Evolutionary conservation across 1,140 invertebrate genomes (phyloP).

Genomic region (Notospermus geniculatus): DNA sequence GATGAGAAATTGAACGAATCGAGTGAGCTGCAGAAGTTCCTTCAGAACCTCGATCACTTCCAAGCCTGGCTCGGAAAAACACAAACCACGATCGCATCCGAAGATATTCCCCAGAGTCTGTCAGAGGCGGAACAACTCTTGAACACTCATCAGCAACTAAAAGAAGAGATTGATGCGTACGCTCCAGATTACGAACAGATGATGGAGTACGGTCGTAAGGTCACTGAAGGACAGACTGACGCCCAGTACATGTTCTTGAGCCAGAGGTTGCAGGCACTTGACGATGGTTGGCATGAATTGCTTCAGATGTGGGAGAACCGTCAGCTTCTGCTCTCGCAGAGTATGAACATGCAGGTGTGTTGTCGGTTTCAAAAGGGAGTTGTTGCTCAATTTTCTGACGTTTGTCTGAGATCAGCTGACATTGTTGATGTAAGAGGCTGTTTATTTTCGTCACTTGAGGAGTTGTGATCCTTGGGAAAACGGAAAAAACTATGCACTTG

Average conservation of each 20-base stretch:
- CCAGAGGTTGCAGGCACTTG: slow-evolving; percentile 92
- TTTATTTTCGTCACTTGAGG: too few species aligned
- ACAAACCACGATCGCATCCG: slow-evolving; percentile 90
- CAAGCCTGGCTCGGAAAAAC: slow-evolving; percentile 98
- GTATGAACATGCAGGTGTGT: slow-evolving; percentile 63
- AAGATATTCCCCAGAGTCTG: slow-evolving; percentile 94
- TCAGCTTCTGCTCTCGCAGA: slow-evolving; percentile 90
- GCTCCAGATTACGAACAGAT: slow-evolving; percentile 96
- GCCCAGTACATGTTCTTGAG: slow-evolving; percentile 99
- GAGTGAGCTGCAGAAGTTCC: slow-evolving; percentile 95
- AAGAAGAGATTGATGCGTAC: slow-evolving; percentile 99
- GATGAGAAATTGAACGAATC: slow-evolving; percentile 98
- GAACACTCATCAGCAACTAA: slow-evolving; percentile 92
- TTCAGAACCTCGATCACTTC: slow-evolving; percentile 99
- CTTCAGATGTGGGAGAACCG: slow-evolving; percentile 99
- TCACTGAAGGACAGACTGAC: slow-evolving; percentile 80
- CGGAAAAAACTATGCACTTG: too few species aligned
- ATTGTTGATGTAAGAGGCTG: too few species aligned
- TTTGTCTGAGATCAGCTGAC: too few species aligned
- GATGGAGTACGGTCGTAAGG: slow-evolving; percentile 98
- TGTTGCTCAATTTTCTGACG: too few species aligned
- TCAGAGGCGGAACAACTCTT: slow-evolving; percentile 95
- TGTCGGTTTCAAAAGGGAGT: neutral
- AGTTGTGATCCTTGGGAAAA: too few species aligned
- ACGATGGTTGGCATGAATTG: slow-evolving; percentile 98